These are phyloP conservation scores for Macrosteles quadrilineatus DNA, from an alignment of 1,140 invertebrate species.

Conservation along the genomic window DNA sequence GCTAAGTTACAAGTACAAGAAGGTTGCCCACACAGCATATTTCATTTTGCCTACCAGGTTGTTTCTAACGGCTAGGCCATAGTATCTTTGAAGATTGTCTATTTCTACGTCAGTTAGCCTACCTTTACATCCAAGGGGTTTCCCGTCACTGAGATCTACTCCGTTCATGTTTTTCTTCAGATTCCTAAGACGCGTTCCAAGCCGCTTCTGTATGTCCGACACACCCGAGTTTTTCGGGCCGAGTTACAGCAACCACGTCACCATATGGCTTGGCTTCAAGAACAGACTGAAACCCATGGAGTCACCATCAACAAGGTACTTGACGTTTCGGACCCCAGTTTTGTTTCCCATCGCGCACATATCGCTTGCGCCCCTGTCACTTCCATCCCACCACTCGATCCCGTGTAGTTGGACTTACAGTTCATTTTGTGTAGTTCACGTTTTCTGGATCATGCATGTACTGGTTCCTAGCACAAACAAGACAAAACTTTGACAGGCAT, in stretches of 20 bases:
- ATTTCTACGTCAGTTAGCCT: constrained; percentile 1
- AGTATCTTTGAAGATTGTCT: constrained; percentile 22
- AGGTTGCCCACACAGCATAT: constrained; percentile 33
- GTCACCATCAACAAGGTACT: constrained; percentile 37
- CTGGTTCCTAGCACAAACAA: not conserved
- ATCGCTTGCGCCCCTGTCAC: not conserved
- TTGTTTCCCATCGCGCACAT: not conserved
- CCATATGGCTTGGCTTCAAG: constrained; percentile 24
- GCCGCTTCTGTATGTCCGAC: constrained; percentile 28
- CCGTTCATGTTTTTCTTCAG: not conserved
- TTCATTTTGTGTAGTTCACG: too few relatives aligned
- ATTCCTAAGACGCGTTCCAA: not conserved
- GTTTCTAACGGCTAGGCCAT: constrained; percentile 18
- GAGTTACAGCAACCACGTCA: too few relatives aligned
- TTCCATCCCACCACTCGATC: constrained; percentile 8
- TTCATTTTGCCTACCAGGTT: constrained; percentile 27
- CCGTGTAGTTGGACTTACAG: constrained; percentile 7
- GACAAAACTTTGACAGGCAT: constrained; percentile 28
- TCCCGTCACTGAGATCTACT: not conserved
- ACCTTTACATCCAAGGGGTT: constrained; percentile 5
- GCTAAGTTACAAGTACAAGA: too few relatives aligned
- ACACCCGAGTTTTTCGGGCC: constrained; percentile 33
- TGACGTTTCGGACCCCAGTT: constrained; percentile 23
- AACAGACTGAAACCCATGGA: constrained; percentile 25
- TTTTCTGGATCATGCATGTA: too few relatives aligned